Evolutionary conservation across 2,888 invertebrate genomes (phyloP), one percentile per base, ranked within the genome.

Genomic region (Hirtodrosophila trivittata): DNA sequence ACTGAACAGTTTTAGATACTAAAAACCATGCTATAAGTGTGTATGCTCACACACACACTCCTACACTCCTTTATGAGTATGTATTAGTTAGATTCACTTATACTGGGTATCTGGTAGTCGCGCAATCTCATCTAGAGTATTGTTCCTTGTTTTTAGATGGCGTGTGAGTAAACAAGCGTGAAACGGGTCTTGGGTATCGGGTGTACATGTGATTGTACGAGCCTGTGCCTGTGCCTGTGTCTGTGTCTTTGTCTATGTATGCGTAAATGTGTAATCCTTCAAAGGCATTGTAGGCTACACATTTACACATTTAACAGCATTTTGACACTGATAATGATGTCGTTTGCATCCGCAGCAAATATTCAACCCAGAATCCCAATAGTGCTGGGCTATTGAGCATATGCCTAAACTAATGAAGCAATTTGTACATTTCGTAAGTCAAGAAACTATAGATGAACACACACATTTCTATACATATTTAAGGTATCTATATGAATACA

Each of bases 251-350:
- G 30, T 18, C 30, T 41, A 37, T 56, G 35, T 59, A 21, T 50
- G 45, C 39, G 12, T 59, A 47, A 50, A 66, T 68, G 58, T 77
- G 70, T 75, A 84, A 80, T 73, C 77, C 81, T 75, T 84, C 80
- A 77, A 84, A 81, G 62, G 77, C 81, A 66, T 66, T 75, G 80
- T 83, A 56, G 74, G 55, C 74, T 64, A 59, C 57, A 77, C 58
- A 49, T 60, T 55, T 55, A 65, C 83, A 77, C 81, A 81, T 77
- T 84, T 84, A 77, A 80, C 84, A 70, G 70, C 77, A 84, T 81
- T 84, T 84, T 80, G 74, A 80, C 82, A 75, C 84, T 77, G 81
- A 77, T 84, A 81, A 80, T 84, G 77, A 80, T 81, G 84, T 81
- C 70, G 49, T 66, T 62, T 75, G 64, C 77, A 80, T 76, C 77